Conservation (phyloP, 2,113 vertebrate species). For the Melanocharis versteri region DNA sequence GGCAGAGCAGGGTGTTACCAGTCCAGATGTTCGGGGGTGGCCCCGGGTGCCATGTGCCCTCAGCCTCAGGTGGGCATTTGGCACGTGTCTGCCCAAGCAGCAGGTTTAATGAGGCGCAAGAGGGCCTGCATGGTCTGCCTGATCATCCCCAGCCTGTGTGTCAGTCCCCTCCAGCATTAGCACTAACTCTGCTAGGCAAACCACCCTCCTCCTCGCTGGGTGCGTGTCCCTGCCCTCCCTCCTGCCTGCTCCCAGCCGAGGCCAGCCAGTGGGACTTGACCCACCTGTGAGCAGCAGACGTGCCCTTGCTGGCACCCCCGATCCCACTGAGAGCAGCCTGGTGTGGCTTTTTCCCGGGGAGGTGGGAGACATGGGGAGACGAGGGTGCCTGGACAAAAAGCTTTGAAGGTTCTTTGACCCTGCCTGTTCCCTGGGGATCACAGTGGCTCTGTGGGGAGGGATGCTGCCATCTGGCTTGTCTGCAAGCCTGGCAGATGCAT, state of each 20-base stretch:
- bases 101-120: not conserved
- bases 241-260: not conserved
- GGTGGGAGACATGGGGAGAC: not conserved
- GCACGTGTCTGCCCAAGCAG: not conserved
- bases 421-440: not conserved
- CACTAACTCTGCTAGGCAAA: not conserved
- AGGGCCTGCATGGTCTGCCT: not conserved
- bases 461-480: not conserved
- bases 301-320: not conserved
- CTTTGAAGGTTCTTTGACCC: not conserved
- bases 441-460: not conserved
- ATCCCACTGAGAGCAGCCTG: not conserved
- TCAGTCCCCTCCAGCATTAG: not conserved
- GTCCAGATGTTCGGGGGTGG: not conserved
- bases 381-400: not conserved
- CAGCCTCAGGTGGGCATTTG: not conserved
- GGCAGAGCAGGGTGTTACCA: not conserved
- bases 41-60: not conserved
- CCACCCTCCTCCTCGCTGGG: not conserved
- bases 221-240: not conserved
- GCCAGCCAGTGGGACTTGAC: not conserved
- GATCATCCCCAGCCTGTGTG: rapidly evolving
- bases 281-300: rapidly evolving
- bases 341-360: not conserved
- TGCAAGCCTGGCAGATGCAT: not conserved